Base-by-base conservation (phyloP, 2,797 vertebrate genomes). In the Myotis vivesi region DNA sequence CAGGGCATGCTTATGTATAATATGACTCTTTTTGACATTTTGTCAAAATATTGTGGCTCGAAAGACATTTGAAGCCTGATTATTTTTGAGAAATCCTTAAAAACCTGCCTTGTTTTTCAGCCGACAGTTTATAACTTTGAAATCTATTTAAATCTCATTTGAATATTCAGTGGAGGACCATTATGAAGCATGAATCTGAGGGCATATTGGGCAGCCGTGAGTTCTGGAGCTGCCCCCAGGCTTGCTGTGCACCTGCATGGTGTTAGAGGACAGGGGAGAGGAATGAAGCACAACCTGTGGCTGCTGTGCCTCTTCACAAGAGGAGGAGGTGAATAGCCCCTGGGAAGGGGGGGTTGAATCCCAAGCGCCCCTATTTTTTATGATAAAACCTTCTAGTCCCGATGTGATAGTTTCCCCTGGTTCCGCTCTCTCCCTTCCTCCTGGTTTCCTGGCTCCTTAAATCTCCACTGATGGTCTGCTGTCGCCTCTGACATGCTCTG, bases 21-120 rank as follows among this genome's bases (percentile, higher is more conserved):
- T 95, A 90, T 93, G 93, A 96, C 82, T 95, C 49, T 41, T 88
- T 96, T 87, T 94, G 92, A 96, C 93, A 96, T 90, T 96, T 86
- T 97, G 86, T 97, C 96, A 96, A 96, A 94, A 94, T 90, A 94
- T 38, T 93, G 69, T 91, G 30, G 17, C 88, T 94, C 68, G 75
- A 64, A 41, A 79, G 86, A 92, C n/a, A 57, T 76, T 59, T 84
- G 87, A 97, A 93, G 68, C 55, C 76, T 71, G 94, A 85, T 92
- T 92, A 89, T 87, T 92, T 95, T n/a, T 82, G 57, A 94, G 91
- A 97, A 93, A 62, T 93, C 89, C 59, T 92, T 86, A 91, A 94
- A 96, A 80, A 94, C 59, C 66, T 86, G 66, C 38, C 90, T 92
- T 92, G 66, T 85, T 95, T 92, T 66, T 94, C 83, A 81, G 85